Percentiles rank a stretch among this genome's conserved stretches.
These are phyloP conservation scores for Sycophila texana DNA, from an alignment of 2,888 invertebrate genomes.

Conservation along the genomic window DNA sequence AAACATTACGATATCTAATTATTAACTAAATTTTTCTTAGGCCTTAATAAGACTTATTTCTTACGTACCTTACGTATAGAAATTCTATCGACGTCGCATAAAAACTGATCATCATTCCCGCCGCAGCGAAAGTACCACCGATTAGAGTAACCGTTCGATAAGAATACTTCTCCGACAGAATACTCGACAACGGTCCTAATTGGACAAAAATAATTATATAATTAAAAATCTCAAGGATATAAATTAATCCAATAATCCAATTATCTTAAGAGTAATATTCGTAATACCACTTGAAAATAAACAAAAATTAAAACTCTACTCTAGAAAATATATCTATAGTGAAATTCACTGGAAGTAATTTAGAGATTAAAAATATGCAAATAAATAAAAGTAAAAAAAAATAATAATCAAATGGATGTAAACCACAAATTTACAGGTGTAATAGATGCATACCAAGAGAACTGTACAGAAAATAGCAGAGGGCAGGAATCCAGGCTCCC, in stretches of 20 bases:
- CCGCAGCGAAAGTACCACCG: constrained; percentile 88
- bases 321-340: no score
- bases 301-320: no score
- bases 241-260: no score
- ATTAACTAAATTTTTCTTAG: no score
- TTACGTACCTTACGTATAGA: constrained; percentile 85
- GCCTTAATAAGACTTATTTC: not conserved
- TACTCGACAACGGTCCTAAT: constrained; percentile 90
- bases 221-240: not conserved
- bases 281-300: no score
- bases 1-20: no score
- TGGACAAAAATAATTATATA: constrained; percentile 53
- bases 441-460: constrained; percentile 86
- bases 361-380: no score
- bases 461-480: constrained; percentile 92
- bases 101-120: constrained; percentile 89
- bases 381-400: no score
- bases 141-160: constrained; percentile 89
- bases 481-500: constrained; percentile 90
- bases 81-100: constrained; percentile 88
- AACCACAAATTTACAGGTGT: no score
- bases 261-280: no score
- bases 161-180: constrained; percentile 89
- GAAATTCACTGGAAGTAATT: no score
- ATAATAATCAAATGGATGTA: not conserved